These are phyloP conservation scores for Drosophila parabipectinata DNA, from an alignment of 1,140 invertebrate species.

Conservation along the genomic window DNA sequence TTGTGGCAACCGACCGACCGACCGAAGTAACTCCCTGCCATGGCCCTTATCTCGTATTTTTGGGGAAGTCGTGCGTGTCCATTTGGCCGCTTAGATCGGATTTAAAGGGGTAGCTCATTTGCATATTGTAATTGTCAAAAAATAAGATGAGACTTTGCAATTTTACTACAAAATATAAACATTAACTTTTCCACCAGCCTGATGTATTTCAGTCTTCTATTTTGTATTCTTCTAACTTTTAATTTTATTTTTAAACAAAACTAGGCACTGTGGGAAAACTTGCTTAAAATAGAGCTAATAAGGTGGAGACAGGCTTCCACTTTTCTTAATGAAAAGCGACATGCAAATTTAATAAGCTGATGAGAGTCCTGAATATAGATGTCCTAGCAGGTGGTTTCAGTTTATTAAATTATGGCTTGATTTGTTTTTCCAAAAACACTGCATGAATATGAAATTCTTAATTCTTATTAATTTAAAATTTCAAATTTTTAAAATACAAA, in stretches of 20 bases:
- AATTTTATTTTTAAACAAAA: slow-evolving; percentile 58
- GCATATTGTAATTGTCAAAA: slow-evolving; percentile 67
- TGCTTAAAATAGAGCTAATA: not conserved
- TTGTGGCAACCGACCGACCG: slow-evolving; percentile 4
- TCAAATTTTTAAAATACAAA: not conserved
- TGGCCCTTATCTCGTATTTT: slow-evolving; percentile 23
- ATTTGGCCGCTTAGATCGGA: slow-evolving; percentile 34
- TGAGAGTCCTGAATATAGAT: slow-evolving; percentile 30
- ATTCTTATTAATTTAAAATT: not conserved
- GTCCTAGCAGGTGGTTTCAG: slow-evolving; percentile 20
- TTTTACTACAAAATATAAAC: slow-evolving; percentile 33
- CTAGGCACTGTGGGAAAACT: slow-evolving; percentile 17
- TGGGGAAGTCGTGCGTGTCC: slow-evolving; percentile 59
- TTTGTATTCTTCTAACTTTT: slow-evolving; percentile 42
- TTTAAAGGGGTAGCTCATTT: slow-evolving; percentile 50
- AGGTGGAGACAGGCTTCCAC: slow-evolving; percentile 16
- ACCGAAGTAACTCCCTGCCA: not conserved
- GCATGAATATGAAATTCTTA: too few relatives aligned
- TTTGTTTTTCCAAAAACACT: not conserved
- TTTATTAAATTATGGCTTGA: not conserved
- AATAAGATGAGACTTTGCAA: slow-evolving; percentile 19
- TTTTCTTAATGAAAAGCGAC: slow-evolving; percentile 48
- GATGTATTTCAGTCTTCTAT: slow-evolving; percentile 21
- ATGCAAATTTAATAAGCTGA: slow-evolving; percentile 59
- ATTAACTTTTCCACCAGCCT: slow-evolving; percentile 23